Conservation (phyloP, 2,888 invertebrate genomes). For the Arge pagana region DNA sequence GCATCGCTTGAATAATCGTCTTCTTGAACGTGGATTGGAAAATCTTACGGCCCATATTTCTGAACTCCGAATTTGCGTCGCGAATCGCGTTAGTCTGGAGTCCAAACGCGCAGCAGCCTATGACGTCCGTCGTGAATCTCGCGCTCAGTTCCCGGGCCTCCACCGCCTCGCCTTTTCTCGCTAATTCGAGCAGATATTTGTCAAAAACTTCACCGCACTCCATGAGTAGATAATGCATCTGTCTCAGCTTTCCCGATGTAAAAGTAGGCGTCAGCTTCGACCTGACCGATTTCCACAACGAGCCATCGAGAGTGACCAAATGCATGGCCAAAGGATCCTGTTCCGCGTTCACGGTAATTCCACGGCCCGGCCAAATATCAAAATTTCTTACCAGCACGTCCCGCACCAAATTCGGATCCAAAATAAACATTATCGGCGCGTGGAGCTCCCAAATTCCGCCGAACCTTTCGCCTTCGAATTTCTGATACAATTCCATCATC, state of each 20-base stretch:
- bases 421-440: conserved; percentile 65
- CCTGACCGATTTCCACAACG: conserved; percentile 68
- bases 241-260: conserved; percentile 70
- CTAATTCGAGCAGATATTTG: conserved; percentile 53
- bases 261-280: conserved; percentile 69
- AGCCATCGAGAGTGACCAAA: conserved; percentile 64
- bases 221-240: conserved; percentile 67
- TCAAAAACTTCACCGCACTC: conserved; percentile 63
- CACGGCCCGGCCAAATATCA: conserved; percentile 68
- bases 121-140: conserved; percentile 57
- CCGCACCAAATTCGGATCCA: conserved; percentile 66
- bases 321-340: conserved; percentile 67
- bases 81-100: conserved; percentile 52
- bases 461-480: conserved; percentile 41
- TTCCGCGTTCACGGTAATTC: conserved; percentile 65
- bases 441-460: conserved; percentile 69
- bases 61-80: conserved; percentile 48
- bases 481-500: conserved; percentile 48
- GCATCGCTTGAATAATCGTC: background rate
- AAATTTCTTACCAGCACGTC: conserved; percentile 68
- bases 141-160: conserved; percentile 37
- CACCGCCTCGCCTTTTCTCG: conserved; percentile 52
- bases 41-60: conserved; percentile 33
- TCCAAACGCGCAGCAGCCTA: conserved; percentile 58
- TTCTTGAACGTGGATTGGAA: conserved; percentile 28